Percentiles rank a stretch among this genome's conserved stretches.
Evolutionary conservation across 2,797 vertebrate species (phyloP).

Genomic region (Rousettus madagascariensis): DNA sequence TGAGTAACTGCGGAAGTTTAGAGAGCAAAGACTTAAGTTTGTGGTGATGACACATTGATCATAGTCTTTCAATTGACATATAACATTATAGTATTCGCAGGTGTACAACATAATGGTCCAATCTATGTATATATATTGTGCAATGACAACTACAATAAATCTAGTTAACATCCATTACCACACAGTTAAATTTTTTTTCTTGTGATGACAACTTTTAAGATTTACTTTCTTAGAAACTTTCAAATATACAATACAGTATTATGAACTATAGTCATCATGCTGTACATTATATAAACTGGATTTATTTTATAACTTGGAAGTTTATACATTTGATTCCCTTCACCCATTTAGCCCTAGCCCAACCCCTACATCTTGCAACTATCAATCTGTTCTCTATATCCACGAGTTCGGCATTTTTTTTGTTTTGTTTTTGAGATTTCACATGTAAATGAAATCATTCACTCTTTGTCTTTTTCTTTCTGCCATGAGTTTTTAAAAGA

Average conservation of each 20-base stretch:
- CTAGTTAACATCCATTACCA: background rate
- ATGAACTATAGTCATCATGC: background rate
- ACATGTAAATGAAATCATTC: background rate
- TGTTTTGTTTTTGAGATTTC: background rate
- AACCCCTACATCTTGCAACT: background rate
- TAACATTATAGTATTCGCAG: background rate
- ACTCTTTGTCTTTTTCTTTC: background rate
- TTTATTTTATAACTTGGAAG: background rate
- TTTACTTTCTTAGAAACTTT: background rate
- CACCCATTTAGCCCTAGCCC: background rate
- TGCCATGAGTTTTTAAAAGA: background rate
- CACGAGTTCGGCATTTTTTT: background rate
- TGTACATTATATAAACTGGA: background rate
- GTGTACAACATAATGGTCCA: background rate
- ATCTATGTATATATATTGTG: background rate
- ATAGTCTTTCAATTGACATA: background rate
- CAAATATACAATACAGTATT: background rate
- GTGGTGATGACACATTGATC: background rate
- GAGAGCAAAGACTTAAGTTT: background rate
- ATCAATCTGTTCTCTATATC: background rate
- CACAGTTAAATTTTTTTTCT: background rate
- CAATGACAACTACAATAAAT: background rate
- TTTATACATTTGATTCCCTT: background rate
- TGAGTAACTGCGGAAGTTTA: background rate
- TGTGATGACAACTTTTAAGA: background rate